Evolutionary conservation across 2,113 vertebrate genomes (phyloP).

Genomic region (Empidonax alnorum): DNA sequence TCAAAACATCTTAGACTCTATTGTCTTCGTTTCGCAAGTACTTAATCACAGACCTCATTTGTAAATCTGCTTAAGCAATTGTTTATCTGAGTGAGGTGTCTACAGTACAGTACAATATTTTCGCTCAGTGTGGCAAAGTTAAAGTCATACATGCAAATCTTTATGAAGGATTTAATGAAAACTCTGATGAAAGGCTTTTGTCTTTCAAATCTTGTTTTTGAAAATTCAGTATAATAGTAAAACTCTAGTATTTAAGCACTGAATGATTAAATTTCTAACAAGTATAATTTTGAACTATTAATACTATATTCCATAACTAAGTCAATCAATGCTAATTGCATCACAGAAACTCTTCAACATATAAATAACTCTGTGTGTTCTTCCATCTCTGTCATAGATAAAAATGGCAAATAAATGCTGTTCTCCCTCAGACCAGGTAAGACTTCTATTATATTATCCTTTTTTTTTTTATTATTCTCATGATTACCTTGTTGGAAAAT

Average conservation of each 20-base stretch:
- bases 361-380: not conserved
- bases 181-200: not conserved
- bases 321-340: not conserved
- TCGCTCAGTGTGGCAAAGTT: not conserved
- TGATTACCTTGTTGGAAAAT: not conserved
- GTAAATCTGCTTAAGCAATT: not conserved
- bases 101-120: not conserved
- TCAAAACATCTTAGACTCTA: not conserved
- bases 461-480: not conserved
- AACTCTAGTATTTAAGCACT: not conserved
- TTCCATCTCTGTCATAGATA: conserved; percentile 77
- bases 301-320: not conserved
- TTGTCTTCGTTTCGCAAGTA: not conserved
- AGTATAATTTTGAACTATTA: not conserved
- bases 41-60: not conserved
- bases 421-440: conserved; percentile 89
- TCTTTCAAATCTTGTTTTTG: not conserved
- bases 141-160: not conserved
- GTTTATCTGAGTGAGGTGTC: not conserved
- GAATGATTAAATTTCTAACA: not conserved
- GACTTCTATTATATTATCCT: not conserved
- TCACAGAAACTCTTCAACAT: not conserved
- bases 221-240: not conserved
- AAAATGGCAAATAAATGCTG: conserved; percentile 87
- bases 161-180: not conserved